Percentiles rank a stretch among this genome's conserved stretches.
Conservation (phyloP, 2,888 invertebrate genomes). For the Machimus rusticus region DNA sequence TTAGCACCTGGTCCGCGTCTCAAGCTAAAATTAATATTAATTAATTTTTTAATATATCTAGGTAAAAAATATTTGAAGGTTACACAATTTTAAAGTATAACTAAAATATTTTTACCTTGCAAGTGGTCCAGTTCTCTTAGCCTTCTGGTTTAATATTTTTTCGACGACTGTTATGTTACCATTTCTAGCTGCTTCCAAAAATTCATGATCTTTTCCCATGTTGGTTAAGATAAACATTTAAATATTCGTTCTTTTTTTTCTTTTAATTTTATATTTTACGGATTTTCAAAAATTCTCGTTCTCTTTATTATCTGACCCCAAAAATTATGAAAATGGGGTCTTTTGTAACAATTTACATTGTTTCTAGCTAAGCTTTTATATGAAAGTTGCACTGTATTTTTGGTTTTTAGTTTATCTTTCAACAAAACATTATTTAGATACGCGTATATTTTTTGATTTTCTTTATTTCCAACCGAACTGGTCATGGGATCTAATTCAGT, state of each 20-base stretch:
- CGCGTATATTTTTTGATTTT: too few relatives aligned
- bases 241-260: neutral
- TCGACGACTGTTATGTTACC: conserved; percentile 89
- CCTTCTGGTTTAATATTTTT: conserved; percentile 87
- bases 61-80: too few relatives aligned
- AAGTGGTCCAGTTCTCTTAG: conserved; percentile 91
- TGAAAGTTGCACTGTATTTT: neutral
- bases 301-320: too few relatives aligned
- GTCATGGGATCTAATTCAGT: too few relatives aligned
- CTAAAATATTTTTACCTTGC: conserved; percentile 74
- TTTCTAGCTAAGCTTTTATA: neutral
- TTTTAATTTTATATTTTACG: neutral
- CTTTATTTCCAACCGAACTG: too few relatives aligned
- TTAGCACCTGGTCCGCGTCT: conserved; percentile 90
- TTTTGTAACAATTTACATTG: neutral
- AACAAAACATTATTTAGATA: too few relatives aligned
- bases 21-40: conserved; percentile 70
- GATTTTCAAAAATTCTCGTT: too few relatives aligned
- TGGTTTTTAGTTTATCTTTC: too few relatives aligned
- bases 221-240: conserved; percentile 50
- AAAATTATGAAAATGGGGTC: neutral
- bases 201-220: conserved; percentile 97
- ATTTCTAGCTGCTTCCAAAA: conserved; percentile 93
- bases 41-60: too few relatives aligned
- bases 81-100: neutral